Evolutionary conservation across 2,797 vertebrate species (phyloP).

Genomic region (Cichlasoma orientale): DNA sequence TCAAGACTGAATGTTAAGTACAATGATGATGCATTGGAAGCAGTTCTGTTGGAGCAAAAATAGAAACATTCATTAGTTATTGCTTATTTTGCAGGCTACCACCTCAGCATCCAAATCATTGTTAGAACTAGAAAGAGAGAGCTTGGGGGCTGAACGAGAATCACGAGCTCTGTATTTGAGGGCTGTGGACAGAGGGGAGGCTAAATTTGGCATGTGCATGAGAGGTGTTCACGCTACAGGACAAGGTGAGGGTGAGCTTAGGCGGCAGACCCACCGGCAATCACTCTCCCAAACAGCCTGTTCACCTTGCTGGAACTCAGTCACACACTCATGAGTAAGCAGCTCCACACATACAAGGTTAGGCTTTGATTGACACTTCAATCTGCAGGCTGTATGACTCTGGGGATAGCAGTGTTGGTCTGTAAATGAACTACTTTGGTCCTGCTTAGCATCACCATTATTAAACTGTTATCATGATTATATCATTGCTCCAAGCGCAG

Average conservation of each 20-base stretch:
- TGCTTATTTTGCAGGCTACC: constrained; percentile 3
- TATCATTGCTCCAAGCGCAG: neutral
- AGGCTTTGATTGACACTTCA: constrained; percentile 15
- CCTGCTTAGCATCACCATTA: neutral
- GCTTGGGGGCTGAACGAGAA: constrained; percentile 22
- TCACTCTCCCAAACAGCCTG: constrained; percentile 44
- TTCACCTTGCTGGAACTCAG: constrained; percentile 38
- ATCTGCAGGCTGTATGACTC: neutral
- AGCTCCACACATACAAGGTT: neutral
- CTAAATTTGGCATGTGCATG: constrained; percentile 55
- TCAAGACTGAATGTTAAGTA: constrained; percentile 36
- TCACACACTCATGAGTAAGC: constrained; percentile 43
- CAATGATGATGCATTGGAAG: constrained; percentile 25
- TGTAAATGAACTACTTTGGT: neutral
- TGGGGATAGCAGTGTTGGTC: neutral
- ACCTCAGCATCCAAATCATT: constrained; percentile 14
- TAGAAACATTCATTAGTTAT: constrained; percentile 29
- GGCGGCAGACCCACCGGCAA: constrained; percentile 21
- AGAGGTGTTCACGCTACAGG: constrained; percentile 9
- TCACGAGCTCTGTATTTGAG: constrained; percentile 38
- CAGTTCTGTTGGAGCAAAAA: constrained; percentile 28
- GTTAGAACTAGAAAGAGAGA: neutral
- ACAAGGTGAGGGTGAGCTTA: constrained; percentile 45
- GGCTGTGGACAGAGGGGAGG: constrained; percentile 16
- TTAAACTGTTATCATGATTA: neutral